Percentiles rank a stretch among this genome's conserved stretches.
Conservation (phyloP, 2,113 vertebrate species). For the Scalopus aquaticus region DNA sequence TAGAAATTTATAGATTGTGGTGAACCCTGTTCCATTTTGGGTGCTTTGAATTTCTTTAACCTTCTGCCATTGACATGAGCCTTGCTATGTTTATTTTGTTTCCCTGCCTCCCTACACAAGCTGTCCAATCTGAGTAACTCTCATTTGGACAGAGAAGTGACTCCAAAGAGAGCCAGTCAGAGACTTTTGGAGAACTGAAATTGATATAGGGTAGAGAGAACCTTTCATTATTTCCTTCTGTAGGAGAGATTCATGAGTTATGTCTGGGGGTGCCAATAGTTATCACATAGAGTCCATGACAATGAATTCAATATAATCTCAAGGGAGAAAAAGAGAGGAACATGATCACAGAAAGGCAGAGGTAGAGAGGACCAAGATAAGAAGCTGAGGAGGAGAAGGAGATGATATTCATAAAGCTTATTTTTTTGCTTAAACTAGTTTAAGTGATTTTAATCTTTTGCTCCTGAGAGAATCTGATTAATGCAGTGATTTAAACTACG, state of each 20-base stretch:
- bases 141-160: not conserved
- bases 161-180: not conserved
- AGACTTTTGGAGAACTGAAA: not conserved
- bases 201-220: not conserved
- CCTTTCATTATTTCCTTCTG: not conserved
- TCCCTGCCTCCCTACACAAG: accelerated
- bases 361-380: not conserved
- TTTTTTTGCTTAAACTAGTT: not conserved
- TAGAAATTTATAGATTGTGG: not conserved
- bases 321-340: not conserved
- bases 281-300: not conserved
- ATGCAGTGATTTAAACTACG: not conserved
- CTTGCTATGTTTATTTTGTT: not conserved
- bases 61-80: not conserved
- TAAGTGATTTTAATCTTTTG: not conserved
- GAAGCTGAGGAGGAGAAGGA: not conserved
- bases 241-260: not conserved
- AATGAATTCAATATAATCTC: not conserved
- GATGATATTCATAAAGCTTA: not conserved
- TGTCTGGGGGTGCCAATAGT: not conserved
- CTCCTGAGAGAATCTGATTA: not conserved
- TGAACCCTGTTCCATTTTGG: not conserved
- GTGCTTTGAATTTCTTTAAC: not conserved
- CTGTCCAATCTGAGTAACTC: not conserved
- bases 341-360: not conserved